A percentile compares a stretch with the other conserved stretches of the same genome.
Conservation (phyloP, 2,113 vertebrate species). For the Peromyscus maniculatus region DNA sequence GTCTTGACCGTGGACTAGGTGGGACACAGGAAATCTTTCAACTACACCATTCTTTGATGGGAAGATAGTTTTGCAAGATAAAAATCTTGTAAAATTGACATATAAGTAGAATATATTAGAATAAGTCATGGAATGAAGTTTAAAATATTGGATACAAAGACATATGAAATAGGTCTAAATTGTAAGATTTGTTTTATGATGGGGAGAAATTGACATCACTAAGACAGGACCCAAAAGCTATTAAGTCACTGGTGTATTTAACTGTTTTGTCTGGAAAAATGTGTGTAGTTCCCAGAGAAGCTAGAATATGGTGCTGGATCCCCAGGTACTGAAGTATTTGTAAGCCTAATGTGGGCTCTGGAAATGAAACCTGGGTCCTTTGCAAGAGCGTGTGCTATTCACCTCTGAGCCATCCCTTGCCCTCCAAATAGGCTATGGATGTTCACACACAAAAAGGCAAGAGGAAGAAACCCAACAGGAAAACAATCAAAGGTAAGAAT, state of each 20-base stretch:
- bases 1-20: too few species aligned
- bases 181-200: background rate
- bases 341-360: background rate
- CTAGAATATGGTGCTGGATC: background rate
- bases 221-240: background rate
- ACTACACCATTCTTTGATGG: background rate
- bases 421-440: background rate
- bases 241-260: background rate
- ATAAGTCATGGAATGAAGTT: background rate
- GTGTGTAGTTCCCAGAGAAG: background rate
- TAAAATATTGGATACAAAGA: background rate
- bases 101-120: background rate
- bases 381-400: background rate
- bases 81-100: background rate
- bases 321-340: background rate
- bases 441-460: background rate
- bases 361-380: background rate
- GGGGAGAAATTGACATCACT: background rate
- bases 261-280: conserved; percentile 15
- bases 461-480: background rate
- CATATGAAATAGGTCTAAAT: conserved; percentile 1
- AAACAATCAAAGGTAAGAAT: background rate
- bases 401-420: background rate
- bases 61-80: background rate
- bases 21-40: too few species aligned